Percentiles rank a stretch among this genome's conserved stretches.
phyloP scores from a whole-genome alignment of 1,140 invertebrate genomes.

The Centruroides vittatus region DNA sequence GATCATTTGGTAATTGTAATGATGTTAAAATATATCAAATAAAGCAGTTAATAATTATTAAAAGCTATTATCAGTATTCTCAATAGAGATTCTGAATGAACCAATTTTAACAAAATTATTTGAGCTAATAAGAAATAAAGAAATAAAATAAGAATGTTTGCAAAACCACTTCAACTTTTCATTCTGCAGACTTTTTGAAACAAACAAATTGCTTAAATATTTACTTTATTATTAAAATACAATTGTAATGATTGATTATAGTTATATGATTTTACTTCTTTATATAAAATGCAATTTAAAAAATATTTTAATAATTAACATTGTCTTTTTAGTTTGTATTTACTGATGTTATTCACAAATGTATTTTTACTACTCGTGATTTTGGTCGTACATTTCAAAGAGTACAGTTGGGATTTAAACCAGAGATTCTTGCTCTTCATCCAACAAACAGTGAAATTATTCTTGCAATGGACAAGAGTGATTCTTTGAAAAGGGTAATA shows the following conservation, averaged over 20 bases:
- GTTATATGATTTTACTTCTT: not conserved
- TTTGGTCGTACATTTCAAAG: constrained; percentile 48
- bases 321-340: constrained; percentile 58
- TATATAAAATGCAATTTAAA: not conserved
- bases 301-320: not conserved
- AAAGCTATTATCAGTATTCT: no score
- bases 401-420: constrained; percentile 49
- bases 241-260: not conserved
- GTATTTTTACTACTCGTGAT: constrained; percentile 58
- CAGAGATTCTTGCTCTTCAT: constrained; percentile 57
- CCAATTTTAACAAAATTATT: no score
- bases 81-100: no score
- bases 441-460: constrained; percentile 44
- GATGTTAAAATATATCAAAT: no score
- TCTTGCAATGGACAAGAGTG: constrained; percentile 55
- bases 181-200: no score
- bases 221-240: no score
- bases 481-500: constrained; percentile 46
- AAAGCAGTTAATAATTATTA: no score
- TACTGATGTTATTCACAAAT: constrained; percentile 57
- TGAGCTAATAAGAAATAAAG: no score
- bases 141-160: no score
- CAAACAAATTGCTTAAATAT: no score
- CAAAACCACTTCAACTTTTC: no score
- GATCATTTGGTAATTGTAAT: no score